Evolutionary conservation across 1,140 invertebrate species (phyloP), one percentile per base, ranked within the genome.

Genomic region (Eciton burchellii): DNA sequence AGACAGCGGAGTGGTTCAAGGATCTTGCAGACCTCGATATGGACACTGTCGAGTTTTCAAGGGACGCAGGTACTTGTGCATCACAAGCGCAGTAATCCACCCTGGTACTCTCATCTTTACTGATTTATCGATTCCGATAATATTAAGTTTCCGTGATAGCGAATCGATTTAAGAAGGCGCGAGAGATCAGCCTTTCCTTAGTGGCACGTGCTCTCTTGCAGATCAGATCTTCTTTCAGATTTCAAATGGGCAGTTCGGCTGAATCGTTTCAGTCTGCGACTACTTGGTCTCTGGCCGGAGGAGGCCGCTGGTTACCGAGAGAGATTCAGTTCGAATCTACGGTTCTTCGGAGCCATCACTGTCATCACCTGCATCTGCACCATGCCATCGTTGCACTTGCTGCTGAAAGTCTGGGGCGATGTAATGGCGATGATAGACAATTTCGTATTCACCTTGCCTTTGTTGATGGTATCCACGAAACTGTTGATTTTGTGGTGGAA

Each of bases 401-500:
- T 59, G 12, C 1, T 59, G 19, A 59, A n/a, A 29, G n/a, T 59
- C 6, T 29, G 57, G 57, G 26, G 26, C n/a, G 21, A 70, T n/a
- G 11, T 70, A 19, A 24, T 1, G 1, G n/a, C 60, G 26, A 63
- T 79, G 4, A 9, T 65, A 52, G 62, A 79, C 47, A 79, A 79
- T 45, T 12, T 79, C 2, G 21, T 26, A 29, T 35, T 54, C 29
- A 79, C 21, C 14, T 5, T 26, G 4, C 26, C 47, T 12, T 14
- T 63, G 19, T 5, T 79, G 45, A 56, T 49, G n/a, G 9, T 52
- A 4, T 56, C 19, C 11, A 56, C 66, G n/a, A 79, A 79, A 60
- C 24, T 66, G 12, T 35, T 57, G 2, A 56, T 66, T 21, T 19
- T 79, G 5, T 79, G 74, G 74, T 26, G 43, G 21, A 79, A 56